Evolutionary conservation across 2,797 vertebrate species (phyloP).

Genomic region (Austrolebias charrua): DNA sequence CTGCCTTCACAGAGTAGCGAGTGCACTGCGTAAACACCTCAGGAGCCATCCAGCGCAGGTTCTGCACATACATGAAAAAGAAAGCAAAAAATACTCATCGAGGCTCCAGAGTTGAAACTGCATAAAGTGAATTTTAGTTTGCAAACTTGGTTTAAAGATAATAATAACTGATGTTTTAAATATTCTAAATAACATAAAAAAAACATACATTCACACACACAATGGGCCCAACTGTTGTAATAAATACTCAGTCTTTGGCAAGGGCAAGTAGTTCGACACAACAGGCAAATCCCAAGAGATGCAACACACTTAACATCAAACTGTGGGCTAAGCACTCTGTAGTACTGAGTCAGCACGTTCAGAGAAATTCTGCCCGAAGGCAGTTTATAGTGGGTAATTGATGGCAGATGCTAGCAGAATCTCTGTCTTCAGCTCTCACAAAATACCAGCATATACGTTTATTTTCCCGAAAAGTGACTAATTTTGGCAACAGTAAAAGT

Average conservation of each 20-base stretch:
- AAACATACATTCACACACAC: constrained; percentile 1
- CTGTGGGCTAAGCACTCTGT: constrained; percentile 65
- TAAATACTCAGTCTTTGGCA: constrained; percentile 52
- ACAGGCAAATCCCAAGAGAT: constrained; percentile 62
- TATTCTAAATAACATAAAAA: constrained; percentile 4
- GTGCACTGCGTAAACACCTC: constrained; percentile 96
- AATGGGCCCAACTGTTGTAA: constrained; percentile 48
- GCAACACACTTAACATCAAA: constrained; percentile 65
- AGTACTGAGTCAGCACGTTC: constrained; percentile 61
- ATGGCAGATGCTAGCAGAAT: constrained; percentile 56
- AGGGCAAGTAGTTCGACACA: constrained; percentile 59
- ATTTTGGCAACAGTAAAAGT: constrained; percentile 8
- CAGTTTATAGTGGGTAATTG: constrained; percentile 62
- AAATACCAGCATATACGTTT: constrained; percentile 20
- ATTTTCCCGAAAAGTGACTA: neutral
- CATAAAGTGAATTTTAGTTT: neutral
- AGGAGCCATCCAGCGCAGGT: constrained; percentile 96
- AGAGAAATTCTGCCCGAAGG: constrained; percentile 59
- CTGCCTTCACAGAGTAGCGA: constrained; percentile 92
- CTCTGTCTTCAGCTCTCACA: constrained; percentile 27
- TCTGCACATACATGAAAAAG: constrained; percentile 72
- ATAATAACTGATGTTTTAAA: neutral
- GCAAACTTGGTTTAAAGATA: constrained; percentile 1
- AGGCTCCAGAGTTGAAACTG: neutral
- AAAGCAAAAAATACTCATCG: neutral